Conservation (phyloP, 2,888 invertebrate genomes). For the Scelioninae gen. 1 region DNA sequence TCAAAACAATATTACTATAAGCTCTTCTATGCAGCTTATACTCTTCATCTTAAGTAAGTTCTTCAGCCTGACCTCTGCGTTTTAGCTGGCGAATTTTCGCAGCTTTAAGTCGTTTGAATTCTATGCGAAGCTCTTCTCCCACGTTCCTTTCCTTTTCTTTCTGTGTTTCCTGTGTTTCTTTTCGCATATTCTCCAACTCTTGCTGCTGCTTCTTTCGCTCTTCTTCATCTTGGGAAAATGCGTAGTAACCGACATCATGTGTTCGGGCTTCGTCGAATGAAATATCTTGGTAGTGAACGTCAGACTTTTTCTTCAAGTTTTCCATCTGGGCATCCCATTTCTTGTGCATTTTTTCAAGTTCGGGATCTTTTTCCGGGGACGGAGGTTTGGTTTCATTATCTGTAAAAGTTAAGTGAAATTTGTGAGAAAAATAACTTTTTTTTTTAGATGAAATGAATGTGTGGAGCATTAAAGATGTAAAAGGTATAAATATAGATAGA, state of each 20-base stretch:
- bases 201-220: constrained; percentile 92
- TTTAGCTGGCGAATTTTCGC: constrained; percentile 90
- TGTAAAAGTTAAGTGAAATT: not conserved
- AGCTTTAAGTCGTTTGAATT: constrained; percentile 89
- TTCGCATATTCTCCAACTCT: constrained; percentile 89
- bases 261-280: constrained; percentile 95
- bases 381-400: constrained; percentile 22
- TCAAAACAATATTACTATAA: too few species aligned
- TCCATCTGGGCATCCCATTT: constrained; percentile 95
- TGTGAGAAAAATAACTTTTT: not conserved
- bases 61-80: constrained; percentile 89
- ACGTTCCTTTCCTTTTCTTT: constrained; percentile 87
- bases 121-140: constrained; percentile 87
- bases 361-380: constrained; percentile 77
- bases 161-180: constrained; percentile 89
- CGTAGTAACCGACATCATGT: constrained; percentile 96
- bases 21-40: too few species aligned
- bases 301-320: constrained; percentile 88
- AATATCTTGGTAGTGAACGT: constrained; percentile 96
- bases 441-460: too few species aligned
- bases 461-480: too few species aligned
- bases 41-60: constrained; percentile 78
- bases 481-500: too few species aligned
- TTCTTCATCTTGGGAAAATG: constrained; percentile 94
- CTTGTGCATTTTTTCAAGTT: constrained; percentile 88